Evolutionary conservation across 1,140 invertebrate species (phyloP).

Genomic region (Geopemphigus sp.): DNA sequence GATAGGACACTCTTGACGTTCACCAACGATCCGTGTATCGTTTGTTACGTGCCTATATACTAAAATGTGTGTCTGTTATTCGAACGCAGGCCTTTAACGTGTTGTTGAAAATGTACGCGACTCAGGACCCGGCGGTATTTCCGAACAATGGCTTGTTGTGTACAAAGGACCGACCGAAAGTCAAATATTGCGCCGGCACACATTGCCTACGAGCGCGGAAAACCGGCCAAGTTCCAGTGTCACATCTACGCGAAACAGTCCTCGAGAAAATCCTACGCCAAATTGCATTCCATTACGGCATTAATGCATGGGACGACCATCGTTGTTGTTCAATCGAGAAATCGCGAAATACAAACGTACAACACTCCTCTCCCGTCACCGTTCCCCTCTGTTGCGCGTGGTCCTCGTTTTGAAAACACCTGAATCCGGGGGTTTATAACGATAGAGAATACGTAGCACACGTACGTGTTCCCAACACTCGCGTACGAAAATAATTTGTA

Average conservation of each 20-base stretch:
- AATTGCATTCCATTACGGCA: conserved; percentile 15
- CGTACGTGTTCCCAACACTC: too few species aligned
- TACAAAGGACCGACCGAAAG: conserved; percentile 53
- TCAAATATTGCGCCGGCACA: conserved; percentile 58
- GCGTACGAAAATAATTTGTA: too few species aligned
- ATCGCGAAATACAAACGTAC: too few species aligned
- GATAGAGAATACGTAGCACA: too few species aligned
- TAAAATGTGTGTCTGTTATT: neutral
- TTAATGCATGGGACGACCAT: neutral
- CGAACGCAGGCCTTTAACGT: neutral
- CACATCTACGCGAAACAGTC: conserved; percentile 50
- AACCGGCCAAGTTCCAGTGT: conserved; percentile 51
- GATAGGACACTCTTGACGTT: too few species aligned
- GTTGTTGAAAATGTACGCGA: neutral
- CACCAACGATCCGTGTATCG: too few species aligned
- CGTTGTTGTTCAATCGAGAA: neutral
- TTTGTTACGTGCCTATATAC: too few species aligned
- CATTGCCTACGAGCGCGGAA: conserved; percentile 65
- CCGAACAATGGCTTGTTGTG: conserved; percentile 46
- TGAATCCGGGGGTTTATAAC: too few species aligned
- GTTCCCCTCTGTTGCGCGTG: too few species aligned
- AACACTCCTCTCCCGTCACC: too few species aligned
- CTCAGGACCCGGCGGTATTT: conserved; percentile 35
- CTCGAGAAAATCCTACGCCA: conserved; percentile 48
- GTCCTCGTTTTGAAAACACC: too few species aligned